Base-by-base conservation (phyloP, 2,888 invertebrate genomes). In the Congeria kusceri region DNA sequence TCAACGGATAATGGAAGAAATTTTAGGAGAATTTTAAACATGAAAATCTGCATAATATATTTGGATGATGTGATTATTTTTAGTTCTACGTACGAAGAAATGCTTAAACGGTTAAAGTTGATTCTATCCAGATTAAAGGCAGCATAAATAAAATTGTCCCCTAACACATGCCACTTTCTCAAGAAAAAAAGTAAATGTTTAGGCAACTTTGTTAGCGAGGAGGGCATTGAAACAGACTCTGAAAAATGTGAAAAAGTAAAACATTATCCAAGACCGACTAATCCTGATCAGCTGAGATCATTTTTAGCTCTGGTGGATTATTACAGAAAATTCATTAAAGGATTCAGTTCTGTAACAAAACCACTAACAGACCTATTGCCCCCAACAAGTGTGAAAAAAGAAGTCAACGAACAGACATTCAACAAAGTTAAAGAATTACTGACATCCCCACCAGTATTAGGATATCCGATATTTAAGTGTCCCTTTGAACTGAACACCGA, bases 1-100 rank as follows among this genome's bases (percentile, higher is more conserved):
- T 32, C 67, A 73, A 18, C 9, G 73, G 11, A 44, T 72, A 15
- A 47, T 72, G 39, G 57, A 64, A 44, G 58, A 64, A 46, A 64
- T 57, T n/a, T 63, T 58, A n/a, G 65, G 59, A 7, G 72, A 58
- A 29, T 46, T 57, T 20, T n/a, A n/a, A 63, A 64, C n/a, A 56
- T 72, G 39, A 47, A 72, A 15, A 72, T 72, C 13, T 72, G 72
- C 57, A 18, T 64, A 7, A 65, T 64, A 29, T 72, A 64, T 20
- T 57, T 71, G 27, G 63, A 69, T 53, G 57, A 71, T 32, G n/a
- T 71, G 2, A 64, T 73, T 13, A 73, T 67, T 1, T 62, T 73
- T n/a, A 49, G 58, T 44, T 20, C 27, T 1, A 73, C 61, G 11
- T 73, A 49, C 28, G 67, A 69, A 29, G 25, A 68, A 68, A 39